phyloP scores from a whole-genome alignment of 2,797 vertebrate genomes.

The Epinephelus coioides region DNA sequence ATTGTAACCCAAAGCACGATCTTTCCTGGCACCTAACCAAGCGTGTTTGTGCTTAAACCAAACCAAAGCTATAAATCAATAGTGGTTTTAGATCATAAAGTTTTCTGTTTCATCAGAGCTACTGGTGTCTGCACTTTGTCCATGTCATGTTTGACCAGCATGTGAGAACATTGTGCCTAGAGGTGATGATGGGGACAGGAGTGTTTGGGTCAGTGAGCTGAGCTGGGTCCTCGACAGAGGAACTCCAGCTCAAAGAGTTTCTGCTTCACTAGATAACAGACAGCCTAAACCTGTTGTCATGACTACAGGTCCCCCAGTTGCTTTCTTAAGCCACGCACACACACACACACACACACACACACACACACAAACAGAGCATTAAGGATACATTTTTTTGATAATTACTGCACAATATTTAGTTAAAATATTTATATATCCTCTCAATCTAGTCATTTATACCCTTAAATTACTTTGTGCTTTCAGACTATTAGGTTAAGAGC shows the following conservation, averaged over 20 bases:
- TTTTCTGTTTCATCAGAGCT: neutral
- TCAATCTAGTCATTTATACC: neutral
- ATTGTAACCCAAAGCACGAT: neutral
- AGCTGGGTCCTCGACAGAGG: neutral
- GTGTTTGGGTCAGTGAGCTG: slow-evolving; percentile 19
- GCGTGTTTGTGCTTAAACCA: neutral
- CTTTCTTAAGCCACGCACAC: neutral
- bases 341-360: slow-evolving; percentile 2
- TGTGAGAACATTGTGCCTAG: neutral
- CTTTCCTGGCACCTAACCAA: neutral
- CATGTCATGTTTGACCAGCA: neutral
- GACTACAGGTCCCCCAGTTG: slow-evolving; percentile 34
- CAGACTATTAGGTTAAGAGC: too few species aligned
- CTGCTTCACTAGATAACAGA: slow-evolving; percentile 37
- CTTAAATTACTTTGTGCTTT: neutral
- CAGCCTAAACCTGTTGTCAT: slow-evolving; percentile 54
- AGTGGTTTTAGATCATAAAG: too few species aligned
- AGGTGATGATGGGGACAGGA: slow-evolving; percentile 1
- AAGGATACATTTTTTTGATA: neutral
- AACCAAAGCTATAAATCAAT: neutral
- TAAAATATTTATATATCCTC: neutral
- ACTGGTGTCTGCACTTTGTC: neutral
- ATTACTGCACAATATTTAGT: neutral
- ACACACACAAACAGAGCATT: neutral
- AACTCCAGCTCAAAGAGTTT: slow-evolving; percentile 28